Conservation (phyloP, 2,113 vertebrate species). For the Lepus europaeus region DNA sequence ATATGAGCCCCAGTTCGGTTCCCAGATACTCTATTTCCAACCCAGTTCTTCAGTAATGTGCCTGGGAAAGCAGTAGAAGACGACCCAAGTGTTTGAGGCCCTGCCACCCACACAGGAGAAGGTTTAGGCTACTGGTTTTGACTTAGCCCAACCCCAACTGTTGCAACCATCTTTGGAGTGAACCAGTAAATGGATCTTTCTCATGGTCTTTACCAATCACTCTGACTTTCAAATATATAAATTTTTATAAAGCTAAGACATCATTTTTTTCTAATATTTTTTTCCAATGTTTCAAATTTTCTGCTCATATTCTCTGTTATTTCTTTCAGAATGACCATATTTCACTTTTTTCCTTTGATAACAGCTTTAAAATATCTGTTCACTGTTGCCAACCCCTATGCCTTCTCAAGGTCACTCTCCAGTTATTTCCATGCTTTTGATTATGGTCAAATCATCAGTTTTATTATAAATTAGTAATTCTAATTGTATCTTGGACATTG, state of each 20-base stretch:
- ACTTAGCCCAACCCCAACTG: no score
- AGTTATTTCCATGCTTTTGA: not conserved
- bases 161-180: no score
- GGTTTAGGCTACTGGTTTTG: no score
- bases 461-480: not conserved
- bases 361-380: not conserved
- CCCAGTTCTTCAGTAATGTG: no score
- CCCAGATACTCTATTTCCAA: no score
- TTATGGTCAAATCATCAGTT: not conserved
- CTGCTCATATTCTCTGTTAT: not conserved
- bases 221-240: no score
- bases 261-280: not conserved
- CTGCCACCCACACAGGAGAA: no score
- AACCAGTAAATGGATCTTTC: no score
- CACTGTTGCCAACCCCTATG: not conserved
- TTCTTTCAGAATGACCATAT: not conserved
- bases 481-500: not conserved
- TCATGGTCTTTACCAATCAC: no score
- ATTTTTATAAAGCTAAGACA: not conserved
- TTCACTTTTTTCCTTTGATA: not conserved
- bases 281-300: not conserved
- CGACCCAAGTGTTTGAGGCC: no score
- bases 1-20: no score
- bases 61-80: no score
- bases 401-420: not conserved